phyloP scores from a whole-genome alignment of 2,888 invertebrate species.

The Fragum whitleyi region DNA sequence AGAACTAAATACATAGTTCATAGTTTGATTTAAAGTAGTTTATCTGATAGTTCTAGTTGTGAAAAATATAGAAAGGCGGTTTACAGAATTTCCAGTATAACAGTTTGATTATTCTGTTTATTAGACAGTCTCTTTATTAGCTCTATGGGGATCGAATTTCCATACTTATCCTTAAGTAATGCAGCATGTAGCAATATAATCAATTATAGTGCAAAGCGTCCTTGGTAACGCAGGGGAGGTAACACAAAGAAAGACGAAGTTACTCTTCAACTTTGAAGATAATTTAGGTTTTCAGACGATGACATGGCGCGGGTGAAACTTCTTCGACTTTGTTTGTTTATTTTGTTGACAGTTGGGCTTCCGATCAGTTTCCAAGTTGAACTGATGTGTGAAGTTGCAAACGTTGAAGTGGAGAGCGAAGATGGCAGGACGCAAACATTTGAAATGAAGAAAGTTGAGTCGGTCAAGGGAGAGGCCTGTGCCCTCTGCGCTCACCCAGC shows the following conservation, averaged over 20 bases:
- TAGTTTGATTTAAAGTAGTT: too few relatives aligned
- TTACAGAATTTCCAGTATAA: too few relatives aligned
- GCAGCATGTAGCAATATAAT: too few relatives aligned
- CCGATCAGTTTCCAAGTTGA: slow-evolving; percentile 39
- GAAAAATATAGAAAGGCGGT: too few relatives aligned
- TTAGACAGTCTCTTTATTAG: too few relatives aligned
- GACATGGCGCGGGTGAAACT: slow-evolving; percentile 69
- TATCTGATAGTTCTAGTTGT: too few relatives aligned
- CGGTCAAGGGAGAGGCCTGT: slow-evolving; percentile 71
- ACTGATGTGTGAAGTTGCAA: slow-evolving; percentile 70
- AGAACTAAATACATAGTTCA: too few relatives aligned
- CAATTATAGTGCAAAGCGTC: slow-evolving; percentile 1
- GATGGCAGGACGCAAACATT: slow-evolving; percentile 78
- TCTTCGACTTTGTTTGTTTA: slow-evolving; percentile 40
- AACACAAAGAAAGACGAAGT: neutral
- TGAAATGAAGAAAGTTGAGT: slow-evolving; percentile 76
- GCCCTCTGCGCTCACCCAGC: slow-evolving; percentile 67
- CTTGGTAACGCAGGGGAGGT: slow-evolving; percentile 24
- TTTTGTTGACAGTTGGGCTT: slow-evolving; percentile 24
- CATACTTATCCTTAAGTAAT: too few relatives aligned
- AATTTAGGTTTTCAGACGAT: slow-evolving; percentile 50
- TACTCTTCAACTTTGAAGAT: slow-evolving; percentile 54
- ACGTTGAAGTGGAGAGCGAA: slow-evolving; percentile 78
- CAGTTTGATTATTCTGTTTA: too few relatives aligned
- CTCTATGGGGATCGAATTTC: too few relatives aligned